phyloP scores from a whole-genome alignment of 1,140 invertebrate species.

The Hirudo medicinalis region DNA sequence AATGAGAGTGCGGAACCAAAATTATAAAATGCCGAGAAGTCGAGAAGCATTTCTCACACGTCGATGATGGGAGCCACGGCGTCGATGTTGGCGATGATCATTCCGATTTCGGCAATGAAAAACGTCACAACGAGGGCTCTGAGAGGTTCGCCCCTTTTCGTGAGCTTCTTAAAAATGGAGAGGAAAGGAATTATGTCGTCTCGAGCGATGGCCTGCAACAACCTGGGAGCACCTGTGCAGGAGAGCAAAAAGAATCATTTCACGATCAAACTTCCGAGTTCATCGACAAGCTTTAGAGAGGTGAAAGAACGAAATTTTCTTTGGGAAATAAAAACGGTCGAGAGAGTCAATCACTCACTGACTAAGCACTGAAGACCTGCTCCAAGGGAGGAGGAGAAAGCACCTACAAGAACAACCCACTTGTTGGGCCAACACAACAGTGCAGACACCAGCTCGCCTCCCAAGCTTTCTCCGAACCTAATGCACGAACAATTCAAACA shows the following conservation, averaged over 20 bases:
- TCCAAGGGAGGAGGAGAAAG: slow-evolving; percentile 89
- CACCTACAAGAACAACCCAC: slow-evolving; percentile 86
- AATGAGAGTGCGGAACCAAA: not conserved
- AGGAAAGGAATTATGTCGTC: slow-evolving; percentile 95
- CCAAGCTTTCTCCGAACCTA: slow-evolving; percentile 87
- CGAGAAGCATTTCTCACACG: slow-evolving; percentile 38
- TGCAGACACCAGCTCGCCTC: slow-evolving; percentile 82
- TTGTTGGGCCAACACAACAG: slow-evolving; percentile 83
- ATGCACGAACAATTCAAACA: not conserved
- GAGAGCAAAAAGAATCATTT: not conserved
- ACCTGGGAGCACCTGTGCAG: slow-evolving; percentile 46
- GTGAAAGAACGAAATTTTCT: too few relatives aligned
- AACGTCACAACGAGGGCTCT: slow-evolving; percentile 82
- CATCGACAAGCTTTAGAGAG: too few relatives aligned
- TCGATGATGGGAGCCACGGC: slow-evolving; percentile 47
- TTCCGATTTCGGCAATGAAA: slow-evolving; percentile 82
- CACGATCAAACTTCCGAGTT: too few relatives aligned
- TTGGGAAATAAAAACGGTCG: too few relatives aligned
- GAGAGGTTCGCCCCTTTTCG: slow-evolving; percentile 85
- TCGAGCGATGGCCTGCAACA: slow-evolving; percentile 83
- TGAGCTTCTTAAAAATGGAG: slow-evolving; percentile 73
- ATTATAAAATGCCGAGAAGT: too few relatives aligned
- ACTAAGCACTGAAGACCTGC: slow-evolving; percentile 96
- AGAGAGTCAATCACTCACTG: slow-evolving; percentile 46
- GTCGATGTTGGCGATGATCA: slow-evolving; percentile 58